Conservation (phyloP, 2,888 invertebrate species). For the Diplazon laetatorius region DNA sequence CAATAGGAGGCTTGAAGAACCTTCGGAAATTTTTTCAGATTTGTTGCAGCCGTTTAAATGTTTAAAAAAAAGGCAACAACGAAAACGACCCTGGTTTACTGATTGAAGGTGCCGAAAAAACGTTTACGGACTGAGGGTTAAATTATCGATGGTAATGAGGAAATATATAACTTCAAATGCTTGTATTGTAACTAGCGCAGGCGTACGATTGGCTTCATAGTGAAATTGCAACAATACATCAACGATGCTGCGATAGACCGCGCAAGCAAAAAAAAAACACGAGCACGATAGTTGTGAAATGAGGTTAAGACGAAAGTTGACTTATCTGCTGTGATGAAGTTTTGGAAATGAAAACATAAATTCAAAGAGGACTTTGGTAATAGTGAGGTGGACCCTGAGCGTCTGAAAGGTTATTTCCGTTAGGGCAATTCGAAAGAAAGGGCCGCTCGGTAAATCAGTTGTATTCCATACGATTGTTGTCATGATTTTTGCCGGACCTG, state of each 20-base stretch:
- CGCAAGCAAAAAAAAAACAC: not conserved
- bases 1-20: no score
- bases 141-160: no score
- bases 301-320: constrained; percentile 27
- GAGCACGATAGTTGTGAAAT: not conserved
- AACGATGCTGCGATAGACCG: no score
- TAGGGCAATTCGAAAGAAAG: not conserved
- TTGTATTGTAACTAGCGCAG: no score
- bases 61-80: no score
- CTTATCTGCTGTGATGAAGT: constrained; percentile 5
- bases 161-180: no score
- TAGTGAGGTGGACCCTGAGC: not conserved
- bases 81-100: no score
- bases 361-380: not conserved
- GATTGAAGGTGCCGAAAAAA: no score
- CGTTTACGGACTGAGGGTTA: no score
- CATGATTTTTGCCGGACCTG: constrained; percentile 18
- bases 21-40: no score
- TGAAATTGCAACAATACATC: not conserved
- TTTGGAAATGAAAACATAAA: constrained; percentile 8
- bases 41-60: no score
- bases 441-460: not conserved
- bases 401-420: not conserved
- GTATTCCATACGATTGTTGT: not conserved
- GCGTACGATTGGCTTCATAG: not conserved